A percentile compares a stretch with the other conserved stretches of the same genome.
These are phyloP conservation scores for Manis crassicaudata DNA, from an alignment of 2,797 vertebrate species.

Conservation along the genomic window DNA sequence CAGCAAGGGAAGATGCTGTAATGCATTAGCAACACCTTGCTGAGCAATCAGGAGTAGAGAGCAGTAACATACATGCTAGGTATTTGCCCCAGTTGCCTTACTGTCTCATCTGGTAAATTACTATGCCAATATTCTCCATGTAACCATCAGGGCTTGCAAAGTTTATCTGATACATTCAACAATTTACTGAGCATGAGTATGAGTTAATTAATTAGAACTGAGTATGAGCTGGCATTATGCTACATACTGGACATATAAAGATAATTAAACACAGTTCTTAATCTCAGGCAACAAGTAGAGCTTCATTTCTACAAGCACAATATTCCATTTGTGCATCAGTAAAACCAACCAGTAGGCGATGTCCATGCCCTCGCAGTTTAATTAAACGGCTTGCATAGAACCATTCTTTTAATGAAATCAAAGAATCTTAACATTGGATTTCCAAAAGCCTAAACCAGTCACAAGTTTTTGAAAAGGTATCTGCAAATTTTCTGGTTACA, in stretches of 20 bases:
- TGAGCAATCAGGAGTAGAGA: neutral
- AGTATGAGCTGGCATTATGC: neutral
- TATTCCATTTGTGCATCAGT: neutral
- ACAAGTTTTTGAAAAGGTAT: neutral
- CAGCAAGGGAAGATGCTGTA: neutral
- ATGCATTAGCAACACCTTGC: neutral
- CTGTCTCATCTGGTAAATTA: neutral
- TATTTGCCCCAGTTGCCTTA: neutral
- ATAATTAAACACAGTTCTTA: neutral
- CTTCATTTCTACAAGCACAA: neutral
- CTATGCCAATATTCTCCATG: neutral
- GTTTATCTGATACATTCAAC: neutral
- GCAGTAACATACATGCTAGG: neutral
- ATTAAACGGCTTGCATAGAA: neutral
- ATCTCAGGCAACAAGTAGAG: neutral
- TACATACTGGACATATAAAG: neutral
- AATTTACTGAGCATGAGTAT: neutral
- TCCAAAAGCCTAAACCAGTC: conserved; percentile 2
- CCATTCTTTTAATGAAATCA: conserved; percentile 11
- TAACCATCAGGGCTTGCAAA: conserved; percentile 9
- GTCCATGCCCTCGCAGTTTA: neutral
- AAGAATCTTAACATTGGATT: neutral
- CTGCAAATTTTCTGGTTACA: neutral
- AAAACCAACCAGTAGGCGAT: neutral
- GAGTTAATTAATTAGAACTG: conserved; percentile 5